phyloP scores from a whole-genome alignment of 2,888 invertebrate genomes.

The Altica lythri region DNA sequence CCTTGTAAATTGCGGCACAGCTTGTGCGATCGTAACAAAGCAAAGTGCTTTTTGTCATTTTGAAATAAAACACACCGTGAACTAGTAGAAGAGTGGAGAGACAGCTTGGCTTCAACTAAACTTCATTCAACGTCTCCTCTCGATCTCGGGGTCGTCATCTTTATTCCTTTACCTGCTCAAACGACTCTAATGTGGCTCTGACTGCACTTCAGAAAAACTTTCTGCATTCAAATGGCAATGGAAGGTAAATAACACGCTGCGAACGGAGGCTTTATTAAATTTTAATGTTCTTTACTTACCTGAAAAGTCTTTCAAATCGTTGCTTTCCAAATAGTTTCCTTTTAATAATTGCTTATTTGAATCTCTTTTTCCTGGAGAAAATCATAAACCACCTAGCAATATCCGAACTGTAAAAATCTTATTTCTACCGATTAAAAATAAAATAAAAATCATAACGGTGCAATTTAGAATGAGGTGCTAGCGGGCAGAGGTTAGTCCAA shows the following conservation, averaged over 20 bases:
- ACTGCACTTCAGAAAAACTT: slow-evolving; percentile 14
- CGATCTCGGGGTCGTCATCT: not conserved
- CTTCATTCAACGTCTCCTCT: not conserved
- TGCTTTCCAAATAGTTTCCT: not conserved
- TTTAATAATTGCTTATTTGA: not conserved
- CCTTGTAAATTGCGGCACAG: slow-evolving; percentile 42
- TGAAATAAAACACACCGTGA: slow-evolving; percentile 43
- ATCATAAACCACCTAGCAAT: too few species aligned
- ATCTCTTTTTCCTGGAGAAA: not conserved
- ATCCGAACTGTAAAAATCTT: too few species aligned
- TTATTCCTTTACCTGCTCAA: slow-evolving; percentile 7
- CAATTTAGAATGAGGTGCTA: slow-evolving; percentile 49
- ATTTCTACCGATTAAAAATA: slow-evolving; percentile 42
- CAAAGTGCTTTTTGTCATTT: slow-evolving; percentile 54
- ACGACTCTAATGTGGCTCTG: slow-evolving; percentile 8
- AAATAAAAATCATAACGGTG: slow-evolving; percentile 50
- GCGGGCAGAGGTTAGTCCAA: slow-evolving; percentile 48
- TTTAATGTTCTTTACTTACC: slow-evolving; percentile 6
- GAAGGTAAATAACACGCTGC: slow-evolving; percentile 11
- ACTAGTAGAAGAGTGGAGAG: slow-evolving; percentile 35
- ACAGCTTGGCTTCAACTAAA: slow-evolving; percentile 43
- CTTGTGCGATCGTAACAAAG: slow-evolving; percentile 51
- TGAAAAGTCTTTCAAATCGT: not conserved
- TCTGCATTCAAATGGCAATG: slow-evolving; percentile 7
- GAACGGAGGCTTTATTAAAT: slow-evolving; percentile 9